Conservation (phyloP, 92 coral and sea anemone species). For the Phymanthus crucifer region DNA sequence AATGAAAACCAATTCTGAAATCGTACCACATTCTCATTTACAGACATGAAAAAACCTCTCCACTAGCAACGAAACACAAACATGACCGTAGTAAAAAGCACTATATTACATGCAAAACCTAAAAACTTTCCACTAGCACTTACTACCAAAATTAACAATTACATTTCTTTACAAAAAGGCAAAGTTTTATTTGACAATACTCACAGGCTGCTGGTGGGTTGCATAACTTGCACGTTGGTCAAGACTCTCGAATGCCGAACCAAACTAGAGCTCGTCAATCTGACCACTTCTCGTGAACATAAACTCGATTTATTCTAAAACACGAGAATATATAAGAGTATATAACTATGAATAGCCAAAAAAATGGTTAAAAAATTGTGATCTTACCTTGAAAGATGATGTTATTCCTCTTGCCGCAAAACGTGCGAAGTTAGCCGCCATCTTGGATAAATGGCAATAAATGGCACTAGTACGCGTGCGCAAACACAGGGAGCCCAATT, state of each 20-base stretch:
- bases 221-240: constrained; percentile 17
- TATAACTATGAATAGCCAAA: neutral
- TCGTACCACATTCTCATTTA: no score
- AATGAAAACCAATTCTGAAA: no score
- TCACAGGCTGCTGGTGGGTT: constrained; percentile 23
- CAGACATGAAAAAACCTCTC: no score
- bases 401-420: constrained; percentile 41
- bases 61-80: no score
- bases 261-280: constrained; percentile 17
- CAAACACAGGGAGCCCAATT: no score
- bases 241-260: constrained; percentile 24
- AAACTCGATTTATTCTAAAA: constrained; percentile 22
- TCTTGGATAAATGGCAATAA: constrained; percentile 18
- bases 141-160: neutral
- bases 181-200: neutral
- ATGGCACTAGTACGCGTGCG: constrained; percentile 11
- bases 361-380: neutral
- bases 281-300: constrained; percentile 26
- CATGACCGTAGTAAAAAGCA: no score
- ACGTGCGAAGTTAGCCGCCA: constrained; percentile 67
- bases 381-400: constrained; percentile 18
- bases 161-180: neutral
- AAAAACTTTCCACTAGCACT: no score
- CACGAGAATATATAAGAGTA: no score
- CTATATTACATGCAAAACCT: no score